phyloP scores from a whole-genome alignment of 2,113 vertebrate species.

The Synchiropus splendidus region DNA sequence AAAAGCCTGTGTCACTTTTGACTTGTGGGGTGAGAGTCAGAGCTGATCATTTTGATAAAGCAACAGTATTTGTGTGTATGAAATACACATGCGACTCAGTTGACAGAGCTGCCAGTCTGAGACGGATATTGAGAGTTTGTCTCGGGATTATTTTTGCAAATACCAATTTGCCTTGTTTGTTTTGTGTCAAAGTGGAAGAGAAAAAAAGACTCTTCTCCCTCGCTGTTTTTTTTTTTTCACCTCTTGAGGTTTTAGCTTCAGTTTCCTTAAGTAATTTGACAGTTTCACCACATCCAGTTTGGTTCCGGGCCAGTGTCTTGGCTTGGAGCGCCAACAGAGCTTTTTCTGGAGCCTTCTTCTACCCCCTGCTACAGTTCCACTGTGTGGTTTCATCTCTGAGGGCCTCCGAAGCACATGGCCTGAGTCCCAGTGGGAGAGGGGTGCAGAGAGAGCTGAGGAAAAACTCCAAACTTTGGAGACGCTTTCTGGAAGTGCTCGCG shows the following conservation, averaged over 20 bases:
- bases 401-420: constrained; percentile 66
- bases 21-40: no score
- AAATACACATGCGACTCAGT: no score
- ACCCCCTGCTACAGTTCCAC: constrained; percentile 60
- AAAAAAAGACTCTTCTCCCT: constrained; percentile 14
- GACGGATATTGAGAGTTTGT: no score
- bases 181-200: constrained; percentile 20
- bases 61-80: no score
- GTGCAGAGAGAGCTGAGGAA: constrained; percentile 7
- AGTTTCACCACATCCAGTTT: constrained; percentile 75
- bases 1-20: no score
- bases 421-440: constrained; percentile 47
- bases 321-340: constrained; percentile 41
- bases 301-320: constrained; percentile 65
- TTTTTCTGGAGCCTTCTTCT: constrained; percentile 64
- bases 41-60: no score
- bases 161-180: constrained; percentile 24
- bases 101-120: no score
- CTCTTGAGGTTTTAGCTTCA: constrained; percentile 65
- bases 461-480: no score
- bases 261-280: constrained; percentile 74
- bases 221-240: constrained; percentile 21
- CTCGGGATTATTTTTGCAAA: constrained; percentile 7
- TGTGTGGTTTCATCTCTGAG: constrained; percentile 61
- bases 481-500: no score